Evolutionary conservation across 2,797 vertebrate species (phyloP).

Genomic region (Philypnodon macrostomus): DNA sequence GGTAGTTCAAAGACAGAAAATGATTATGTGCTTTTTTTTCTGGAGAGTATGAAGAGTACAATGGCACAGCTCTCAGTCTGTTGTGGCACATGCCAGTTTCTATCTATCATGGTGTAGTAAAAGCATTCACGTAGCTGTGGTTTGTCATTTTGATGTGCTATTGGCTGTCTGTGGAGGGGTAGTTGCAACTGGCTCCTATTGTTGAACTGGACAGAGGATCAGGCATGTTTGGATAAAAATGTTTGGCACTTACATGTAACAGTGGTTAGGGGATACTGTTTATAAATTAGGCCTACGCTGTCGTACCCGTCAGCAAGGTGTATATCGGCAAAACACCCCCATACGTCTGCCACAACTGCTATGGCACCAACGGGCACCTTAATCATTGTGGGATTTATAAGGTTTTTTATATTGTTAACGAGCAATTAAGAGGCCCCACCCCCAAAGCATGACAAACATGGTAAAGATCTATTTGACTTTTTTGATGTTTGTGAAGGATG

Average conservation of each 20-base stretch:
- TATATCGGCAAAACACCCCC: no score
- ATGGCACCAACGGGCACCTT: no score
- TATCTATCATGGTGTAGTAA: background rate
- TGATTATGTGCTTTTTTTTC: slow-evolving; percentile 2
- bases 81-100: slow-evolving; percentile 6
- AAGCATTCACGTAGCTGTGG: background rate
- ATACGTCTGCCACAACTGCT: no score
- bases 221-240: background rate
- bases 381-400: no score
- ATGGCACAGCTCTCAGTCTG: background rate
- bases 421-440: no score
- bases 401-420: no score
- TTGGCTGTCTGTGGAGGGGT: background rate
- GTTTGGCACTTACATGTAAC: background rate
- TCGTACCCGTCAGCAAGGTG: no score
- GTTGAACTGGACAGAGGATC: background rate
- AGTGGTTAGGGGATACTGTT: no score
- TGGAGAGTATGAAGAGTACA: slow-evolving; percentile 1
- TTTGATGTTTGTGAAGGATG: no score
- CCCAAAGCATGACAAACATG: no score
- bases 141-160: background rate
- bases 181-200: background rate
- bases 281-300: no score
- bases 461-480: no score
- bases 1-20: slow-evolving; percentile 24